Conservation (phyloP, 2,113 vertebrate species). For the Calypte anna region DNA sequence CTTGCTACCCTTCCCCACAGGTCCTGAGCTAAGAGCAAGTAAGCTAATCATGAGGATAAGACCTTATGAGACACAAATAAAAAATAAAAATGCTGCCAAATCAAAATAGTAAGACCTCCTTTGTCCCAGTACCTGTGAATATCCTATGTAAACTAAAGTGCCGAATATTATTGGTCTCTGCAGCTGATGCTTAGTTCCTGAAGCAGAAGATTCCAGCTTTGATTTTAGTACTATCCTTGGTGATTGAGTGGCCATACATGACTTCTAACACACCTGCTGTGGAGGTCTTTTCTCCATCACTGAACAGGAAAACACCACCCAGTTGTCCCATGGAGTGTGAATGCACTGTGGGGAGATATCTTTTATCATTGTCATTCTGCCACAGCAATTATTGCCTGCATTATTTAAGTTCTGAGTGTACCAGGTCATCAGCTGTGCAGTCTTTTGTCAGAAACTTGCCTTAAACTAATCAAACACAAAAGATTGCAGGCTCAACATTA, state of each 20-base stretch:
- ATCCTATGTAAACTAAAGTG: not conserved
- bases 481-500: not conserved
- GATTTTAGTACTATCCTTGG: not conserved
- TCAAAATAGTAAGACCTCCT: not conserved
- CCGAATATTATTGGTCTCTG: not conserved
- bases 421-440: constrained; percentile 21
- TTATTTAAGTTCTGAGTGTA: constrained; percentile 17
- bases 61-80: not conserved
- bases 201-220: not conserved
- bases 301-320: not conserved
- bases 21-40: not conserved
- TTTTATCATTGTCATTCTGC: constrained; percentile 6
- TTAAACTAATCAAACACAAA: constrained; percentile 38
- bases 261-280: not conserved
- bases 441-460: constrained; percentile 25
- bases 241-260: not conserved
- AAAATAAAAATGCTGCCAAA: not conserved
- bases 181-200: not conserved
- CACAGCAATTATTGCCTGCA: not conserved
- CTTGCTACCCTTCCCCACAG: not conserved
- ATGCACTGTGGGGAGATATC: not conserved
- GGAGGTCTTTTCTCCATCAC: not conserved
- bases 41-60: not conserved
- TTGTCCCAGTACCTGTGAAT: not conserved
- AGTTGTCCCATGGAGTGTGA: not conserved